These are phyloP conservation scores for Myopa tessellatipennis DNA, from an alignment of 2,888 invertebrate genomes.

Conservation along the genomic window DNA sequence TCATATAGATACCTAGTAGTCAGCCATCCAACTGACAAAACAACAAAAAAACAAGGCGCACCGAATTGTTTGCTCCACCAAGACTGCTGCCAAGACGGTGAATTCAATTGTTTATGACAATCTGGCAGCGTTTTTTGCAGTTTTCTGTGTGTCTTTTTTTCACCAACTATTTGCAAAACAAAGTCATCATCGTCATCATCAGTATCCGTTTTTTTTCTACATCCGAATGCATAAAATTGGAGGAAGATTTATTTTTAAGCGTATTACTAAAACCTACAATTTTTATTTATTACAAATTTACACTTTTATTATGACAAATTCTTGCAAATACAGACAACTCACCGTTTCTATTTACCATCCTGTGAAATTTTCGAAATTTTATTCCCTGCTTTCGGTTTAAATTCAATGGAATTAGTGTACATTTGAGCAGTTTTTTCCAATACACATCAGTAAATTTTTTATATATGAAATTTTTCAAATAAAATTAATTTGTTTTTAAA, in stretches of 20 bases:
- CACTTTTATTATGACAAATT: too few relatives aligned
- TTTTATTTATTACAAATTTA: too few relatives aligned
- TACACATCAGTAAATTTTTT: background rate
- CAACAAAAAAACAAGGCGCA: conserved; percentile 5
- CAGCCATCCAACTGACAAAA: background rate
- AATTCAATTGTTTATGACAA: conserved; percentile 23
- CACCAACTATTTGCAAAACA: too few relatives aligned
- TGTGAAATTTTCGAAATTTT: too few relatives aligned
- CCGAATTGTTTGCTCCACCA: background rate
- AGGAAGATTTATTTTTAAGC: too few relatives aligned
- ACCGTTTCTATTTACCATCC: too few relatives aligned
- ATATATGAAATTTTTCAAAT: background rate
- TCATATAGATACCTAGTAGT: conserved; percentile 7
- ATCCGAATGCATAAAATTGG: background rate
- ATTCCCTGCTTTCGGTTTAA: too few relatives aligned
- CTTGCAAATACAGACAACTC: too few relatives aligned
- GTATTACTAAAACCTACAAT: too few relatives aligned
- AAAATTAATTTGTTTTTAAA: background rate
- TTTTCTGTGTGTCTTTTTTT: background rate
- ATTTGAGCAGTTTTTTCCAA: too few relatives aligned
- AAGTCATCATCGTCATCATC: too few relatives aligned
- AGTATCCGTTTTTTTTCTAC: background rate
- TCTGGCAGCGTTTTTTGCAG: background rate
- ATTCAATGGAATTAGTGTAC: too few relatives aligned
- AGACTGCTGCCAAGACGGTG: conserved; percentile 4